These are phyloP conservation scores for Galagoides demidoff DNA, from an alignment of 2,797 vertebrate genomes.

Conservation along the genomic window DNA sequence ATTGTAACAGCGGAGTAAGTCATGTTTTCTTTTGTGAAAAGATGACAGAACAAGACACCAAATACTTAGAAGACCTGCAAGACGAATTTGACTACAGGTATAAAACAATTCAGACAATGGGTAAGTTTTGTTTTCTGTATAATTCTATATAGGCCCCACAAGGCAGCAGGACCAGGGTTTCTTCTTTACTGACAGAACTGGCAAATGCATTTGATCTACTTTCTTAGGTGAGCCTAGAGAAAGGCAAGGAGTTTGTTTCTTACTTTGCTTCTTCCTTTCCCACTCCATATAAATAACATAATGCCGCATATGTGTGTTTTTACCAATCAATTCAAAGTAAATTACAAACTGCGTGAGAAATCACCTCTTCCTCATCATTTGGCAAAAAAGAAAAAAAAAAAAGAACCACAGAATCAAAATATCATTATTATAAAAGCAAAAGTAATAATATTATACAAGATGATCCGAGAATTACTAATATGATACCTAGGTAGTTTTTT, in stretches of 20 bases:
- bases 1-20: background rate
- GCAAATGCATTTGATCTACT: background rate
- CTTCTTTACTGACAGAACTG: background rate
- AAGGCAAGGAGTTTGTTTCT: background rate
- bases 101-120: slow-evolving; percentile 96
- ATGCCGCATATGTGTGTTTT: background rate
- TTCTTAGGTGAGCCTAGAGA: background rate
- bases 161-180: background rate
- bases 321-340: background rate
- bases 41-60: slow-evolving; percentile 97
- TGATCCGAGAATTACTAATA: background rate
- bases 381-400: background rate
- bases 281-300: background rate
- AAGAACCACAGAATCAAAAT: background rate
- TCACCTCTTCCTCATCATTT: background rate
- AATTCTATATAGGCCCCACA: background rate
- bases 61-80: slow-evolving; percentile 97
- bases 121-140: slow-evolving; percentile 85
- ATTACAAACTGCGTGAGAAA: background rate
- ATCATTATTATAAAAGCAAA: background rate
- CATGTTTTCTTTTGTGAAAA: slow-evolving; percentile 82
- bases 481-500: background rate
- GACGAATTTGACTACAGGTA: slow-evolving; percentile 99
- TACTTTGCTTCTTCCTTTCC: slow-evolving; percentile 5
- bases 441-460: background rate